phyloP scores from a whole-genome alignment of 1,140 invertebrate genomes.

The Hycleus phaleratus region DNA sequence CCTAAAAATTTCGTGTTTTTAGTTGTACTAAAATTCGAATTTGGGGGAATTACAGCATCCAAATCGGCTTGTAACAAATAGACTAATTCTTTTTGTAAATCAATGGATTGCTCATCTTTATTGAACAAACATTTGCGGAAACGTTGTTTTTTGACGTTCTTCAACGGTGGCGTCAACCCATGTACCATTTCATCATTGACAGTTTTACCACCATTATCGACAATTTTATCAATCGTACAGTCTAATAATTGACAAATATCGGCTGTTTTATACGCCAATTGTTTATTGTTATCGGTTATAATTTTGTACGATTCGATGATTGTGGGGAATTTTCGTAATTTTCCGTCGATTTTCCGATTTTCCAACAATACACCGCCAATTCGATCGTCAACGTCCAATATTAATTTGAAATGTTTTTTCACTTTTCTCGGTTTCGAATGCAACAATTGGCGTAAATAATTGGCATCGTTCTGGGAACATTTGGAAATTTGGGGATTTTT shows the following conservation, averaged over 20 bases:
- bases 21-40: not conserved
- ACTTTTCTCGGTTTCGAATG: constrained; percentile 11
- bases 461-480: not conserved
- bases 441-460: constrained; percentile 1
- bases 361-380: constrained; percentile 22
- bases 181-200: constrained; percentile 15
- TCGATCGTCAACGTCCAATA: constrained; percentile 20
- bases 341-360: constrained; percentile 21
- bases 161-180: constrained; percentile 33
- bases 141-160: constrained; percentile 32
- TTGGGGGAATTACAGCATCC: constrained; percentile 27
- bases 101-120: constrained; percentile 24
- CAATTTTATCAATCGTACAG: constrained; percentile 6
- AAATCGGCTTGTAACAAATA: constrained; percentile 33
- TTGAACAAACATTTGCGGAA: constrained; percentile 35
- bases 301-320: constrained; percentile 36
- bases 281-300: constrained; percentile 15
- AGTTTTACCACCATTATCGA: constrained; percentile 6
- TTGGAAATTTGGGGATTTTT: not conserved
- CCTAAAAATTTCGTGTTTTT: too few relatives aligned
- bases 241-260: constrained; percentile 34
- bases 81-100: constrained; percentile 34
- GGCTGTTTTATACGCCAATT: constrained; percentile 33
- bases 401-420: constrained; percentile 21
- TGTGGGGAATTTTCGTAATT: constrained; percentile 33